phyloP scores from a whole-genome alignment of 2,888 invertebrate species.

The Mycalesis mineus region DNA sequence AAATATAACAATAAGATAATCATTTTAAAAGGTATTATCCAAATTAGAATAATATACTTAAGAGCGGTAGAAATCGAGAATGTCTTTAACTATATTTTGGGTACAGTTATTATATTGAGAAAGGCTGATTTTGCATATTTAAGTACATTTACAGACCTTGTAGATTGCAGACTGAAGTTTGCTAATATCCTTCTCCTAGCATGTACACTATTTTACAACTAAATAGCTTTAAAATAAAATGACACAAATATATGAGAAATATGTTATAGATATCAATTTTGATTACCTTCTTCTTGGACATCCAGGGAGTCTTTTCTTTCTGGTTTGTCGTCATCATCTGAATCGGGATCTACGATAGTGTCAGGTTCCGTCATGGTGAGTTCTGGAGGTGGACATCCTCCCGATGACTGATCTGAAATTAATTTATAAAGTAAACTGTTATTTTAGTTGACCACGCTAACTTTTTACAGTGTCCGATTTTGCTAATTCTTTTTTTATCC shows the following conservation, averaged over 20 bases:
- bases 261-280: neutral
- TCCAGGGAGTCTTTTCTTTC: conserved; percentile 71
- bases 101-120: no score
- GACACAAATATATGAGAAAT: neutral
- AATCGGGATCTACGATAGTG: conserved; percentile 57
- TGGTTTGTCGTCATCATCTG: conserved; percentile 60
- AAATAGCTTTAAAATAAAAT: neutral
- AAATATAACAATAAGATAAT: no score
- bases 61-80: no score
- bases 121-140: neutral
- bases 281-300: conserved; percentile 69
- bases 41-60: no score
- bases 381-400: conserved; percentile 60
- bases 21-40: no score
- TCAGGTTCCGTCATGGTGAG: conserved; percentile 69
- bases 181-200: neutral
- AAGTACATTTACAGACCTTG: neutral
- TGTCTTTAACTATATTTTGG: no score
- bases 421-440: neutral
- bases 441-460: no score
- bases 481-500: no score
- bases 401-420: conserved; percentile 40
- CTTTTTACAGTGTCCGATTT: no score
- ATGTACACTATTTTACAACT: conserved; percentile 4
- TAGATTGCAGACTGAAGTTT: neutral